phyloP scores from a whole-genome alignment of 2,888 invertebrate species.

The Fragum whitleyi region DNA sequence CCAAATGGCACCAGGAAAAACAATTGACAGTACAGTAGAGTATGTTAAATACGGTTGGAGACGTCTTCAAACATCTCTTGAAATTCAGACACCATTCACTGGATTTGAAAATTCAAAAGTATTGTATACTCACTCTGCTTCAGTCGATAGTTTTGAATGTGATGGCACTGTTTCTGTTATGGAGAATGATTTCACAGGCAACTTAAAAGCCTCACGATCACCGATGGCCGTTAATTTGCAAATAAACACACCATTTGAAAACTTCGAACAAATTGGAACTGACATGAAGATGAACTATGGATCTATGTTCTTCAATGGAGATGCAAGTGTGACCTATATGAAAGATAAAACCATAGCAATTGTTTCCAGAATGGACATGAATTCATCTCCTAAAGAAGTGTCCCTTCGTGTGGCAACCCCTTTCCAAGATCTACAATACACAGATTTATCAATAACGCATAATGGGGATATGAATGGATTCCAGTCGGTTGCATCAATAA shows the following conservation, averaged over 20 bases:
- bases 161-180: conserved; percentile 41
- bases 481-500: conserved; percentile 30
- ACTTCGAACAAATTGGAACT: conserved; percentile 44
- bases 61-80: conserved; percentile 43
- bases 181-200: conserved; percentile 48
- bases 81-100: conserved; percentile 45
- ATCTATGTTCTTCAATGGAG: conserved; percentile 21
- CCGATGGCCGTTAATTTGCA: conserved; percentile 31
- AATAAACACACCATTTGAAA: conserved; percentile 43
- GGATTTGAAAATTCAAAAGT: conserved; percentile 42
- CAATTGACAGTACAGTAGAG: conserved; percentile 33
- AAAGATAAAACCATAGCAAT: conserved; percentile 48
- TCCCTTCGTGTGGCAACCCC: conserved; percentile 42
- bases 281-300: conserved; percentile 41
- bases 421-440: conserved; percentile 39
- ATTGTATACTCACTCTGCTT: conserved; percentile 47
- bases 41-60: conserved; percentile 56
- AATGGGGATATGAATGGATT: conserved; percentile 45
- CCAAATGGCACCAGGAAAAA: conserved; percentile 39
- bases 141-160: conserved; percentile 58
- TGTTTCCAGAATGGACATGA: conserved; percentile 32
- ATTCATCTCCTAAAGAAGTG: conserved; percentile 16
- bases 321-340: conserved; percentile 44
- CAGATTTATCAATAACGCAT: conserved; percentile 30
- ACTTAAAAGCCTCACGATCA: conserved; percentile 36